phyloP scores from a whole-genome alignment of 2,888 invertebrate genomes.

The Diaperis boleti region DNA sequence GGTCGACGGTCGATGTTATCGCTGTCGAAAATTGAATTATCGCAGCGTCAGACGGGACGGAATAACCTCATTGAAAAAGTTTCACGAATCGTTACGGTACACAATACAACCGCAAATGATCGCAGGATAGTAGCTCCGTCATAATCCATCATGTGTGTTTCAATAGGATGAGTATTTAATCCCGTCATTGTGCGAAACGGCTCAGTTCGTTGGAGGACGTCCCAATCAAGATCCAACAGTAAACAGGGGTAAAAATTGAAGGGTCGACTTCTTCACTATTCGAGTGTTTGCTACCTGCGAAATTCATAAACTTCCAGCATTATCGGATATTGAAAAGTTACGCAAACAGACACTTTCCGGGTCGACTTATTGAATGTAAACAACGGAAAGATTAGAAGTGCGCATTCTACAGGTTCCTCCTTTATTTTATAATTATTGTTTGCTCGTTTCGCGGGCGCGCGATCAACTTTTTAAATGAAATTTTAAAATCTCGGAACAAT shows the following conservation, averaged over 20 bases:
- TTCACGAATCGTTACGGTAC: constrained; percentile 53
- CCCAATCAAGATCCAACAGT: constrained; percentile 43
- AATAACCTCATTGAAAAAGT: constrained; percentile 38
- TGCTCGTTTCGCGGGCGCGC: constrained; percentile 9
- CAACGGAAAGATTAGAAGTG: constrained; percentile 38
- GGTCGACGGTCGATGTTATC: constrained; percentile 36
- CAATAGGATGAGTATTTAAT: constrained; percentile 66
- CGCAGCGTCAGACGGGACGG: constrained; percentile 6
- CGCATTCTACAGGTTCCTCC: constrained; percentile 27
- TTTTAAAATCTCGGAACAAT: constrained; percentile 17
- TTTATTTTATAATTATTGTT: constrained; percentile 38
- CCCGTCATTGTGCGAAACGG: constrained; percentile 59
- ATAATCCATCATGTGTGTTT: constrained; percentile 65
- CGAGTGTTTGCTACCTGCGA: constrained; percentile 52
- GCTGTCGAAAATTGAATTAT: constrained; percentile 31
- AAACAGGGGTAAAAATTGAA: constrained; percentile 31
- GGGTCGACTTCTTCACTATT: constrained; percentile 48
- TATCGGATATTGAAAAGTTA: constrained; percentile 58
- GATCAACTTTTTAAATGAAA: constrained; percentile 12
- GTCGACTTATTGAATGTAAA: constrained; percentile 55
- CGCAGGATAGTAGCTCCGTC: constrained; percentile 46
- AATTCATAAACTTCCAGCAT: constrained; percentile 55
- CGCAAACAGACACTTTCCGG: constrained; percentile 53
- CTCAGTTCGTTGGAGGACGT: constrained; percentile 19
- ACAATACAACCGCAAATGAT: constrained; percentile 53